A percentile compares a stretch with the other conserved stretches of the same genome.
These are phyloP conservation scores for Drosophila subpulchrella DNA, from an alignment of 1,140 invertebrate genomes.

Conservation along the genomic window DNA sequence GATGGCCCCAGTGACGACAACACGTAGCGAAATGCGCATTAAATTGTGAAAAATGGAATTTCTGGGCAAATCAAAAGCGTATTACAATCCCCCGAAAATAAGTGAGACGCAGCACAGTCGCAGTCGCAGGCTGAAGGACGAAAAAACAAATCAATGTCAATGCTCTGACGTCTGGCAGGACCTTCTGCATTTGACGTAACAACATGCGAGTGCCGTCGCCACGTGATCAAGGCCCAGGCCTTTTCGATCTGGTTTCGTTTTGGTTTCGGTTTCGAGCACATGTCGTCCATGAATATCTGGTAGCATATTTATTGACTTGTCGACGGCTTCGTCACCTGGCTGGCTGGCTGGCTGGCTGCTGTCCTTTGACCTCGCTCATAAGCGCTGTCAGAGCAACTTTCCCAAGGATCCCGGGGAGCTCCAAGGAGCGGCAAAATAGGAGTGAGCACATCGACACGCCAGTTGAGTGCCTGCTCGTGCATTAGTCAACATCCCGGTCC, in stretches of 20 bases:
- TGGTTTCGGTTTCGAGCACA: constrained; percentile 21
- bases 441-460: constrained; percentile 55
- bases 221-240: constrained; percentile 58
- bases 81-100: constrained; percentile 70
- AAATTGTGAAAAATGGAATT: constrained; percentile 83
- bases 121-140: constrained; percentile 19
- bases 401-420: neutral
- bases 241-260: constrained; percentile 2
- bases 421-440: neutral
- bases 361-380: constrained; percentile 70
- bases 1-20: constrained; percentile 72
- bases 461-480: constrained; percentile 80
- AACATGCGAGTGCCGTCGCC: constrained; percentile 56
- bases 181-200: constrained; percentile 27
- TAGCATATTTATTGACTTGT: constrained; percentile 80
- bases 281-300: constrained; percentile 67
- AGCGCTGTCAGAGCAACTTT: constrained; percentile 62
- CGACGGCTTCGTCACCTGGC: constrained; percentile 50
- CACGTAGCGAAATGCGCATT: constrained; percentile 81
- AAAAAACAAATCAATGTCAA: constrained; percentile 77
- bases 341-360: neutral
- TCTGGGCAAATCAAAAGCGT: constrained; percentile 78
- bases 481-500: constrained; percentile 66
- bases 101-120: constrained; percentile 58
- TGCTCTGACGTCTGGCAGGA: constrained; percentile 51